phyloP scores from a whole-genome alignment of 2,797 vertebrate genomes.

The Syndactyla subalaris region DNA sequence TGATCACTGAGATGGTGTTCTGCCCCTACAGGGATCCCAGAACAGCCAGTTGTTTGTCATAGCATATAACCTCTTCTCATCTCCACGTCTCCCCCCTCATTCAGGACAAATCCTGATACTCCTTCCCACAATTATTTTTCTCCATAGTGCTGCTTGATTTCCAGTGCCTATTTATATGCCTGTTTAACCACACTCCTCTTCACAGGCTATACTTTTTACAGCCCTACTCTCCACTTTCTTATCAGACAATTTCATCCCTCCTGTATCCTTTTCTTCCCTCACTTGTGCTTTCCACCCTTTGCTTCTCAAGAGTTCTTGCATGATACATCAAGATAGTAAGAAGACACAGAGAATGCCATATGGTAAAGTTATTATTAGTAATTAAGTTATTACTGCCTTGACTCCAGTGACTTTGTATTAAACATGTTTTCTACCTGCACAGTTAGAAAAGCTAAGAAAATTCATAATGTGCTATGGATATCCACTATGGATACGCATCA shows the following conservation, averaged over 20 bases:
- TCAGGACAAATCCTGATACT: neutral
- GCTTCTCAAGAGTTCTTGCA: neutral
- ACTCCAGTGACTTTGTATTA: neutral
- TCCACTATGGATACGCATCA: neutral
- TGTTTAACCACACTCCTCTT: neutral
- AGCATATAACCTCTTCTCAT: neutral
- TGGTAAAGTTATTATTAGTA: neutral
- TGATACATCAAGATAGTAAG: neutral
- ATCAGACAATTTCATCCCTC: neutral
- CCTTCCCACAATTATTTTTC: neutral
- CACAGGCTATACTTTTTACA: neutral
- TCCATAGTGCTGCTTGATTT: neutral
- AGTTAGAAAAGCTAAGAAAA: neutral
- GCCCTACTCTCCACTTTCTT: neutral
- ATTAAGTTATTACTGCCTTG: neutral
- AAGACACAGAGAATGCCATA: neutral
- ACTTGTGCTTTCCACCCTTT: neutral
- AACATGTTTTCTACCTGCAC: neutral
- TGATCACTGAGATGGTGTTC: neutral
- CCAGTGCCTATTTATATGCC: neutral
- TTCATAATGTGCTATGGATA: neutral
- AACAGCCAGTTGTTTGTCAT: neutral
- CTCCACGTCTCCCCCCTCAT: neutral
- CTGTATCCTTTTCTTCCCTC: neutral
- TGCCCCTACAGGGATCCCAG: neutral